These are phyloP conservation scores for Lerema accius DNA, from an alignment of 1,140 invertebrate species.

Conservation along the genomic window DNA sequence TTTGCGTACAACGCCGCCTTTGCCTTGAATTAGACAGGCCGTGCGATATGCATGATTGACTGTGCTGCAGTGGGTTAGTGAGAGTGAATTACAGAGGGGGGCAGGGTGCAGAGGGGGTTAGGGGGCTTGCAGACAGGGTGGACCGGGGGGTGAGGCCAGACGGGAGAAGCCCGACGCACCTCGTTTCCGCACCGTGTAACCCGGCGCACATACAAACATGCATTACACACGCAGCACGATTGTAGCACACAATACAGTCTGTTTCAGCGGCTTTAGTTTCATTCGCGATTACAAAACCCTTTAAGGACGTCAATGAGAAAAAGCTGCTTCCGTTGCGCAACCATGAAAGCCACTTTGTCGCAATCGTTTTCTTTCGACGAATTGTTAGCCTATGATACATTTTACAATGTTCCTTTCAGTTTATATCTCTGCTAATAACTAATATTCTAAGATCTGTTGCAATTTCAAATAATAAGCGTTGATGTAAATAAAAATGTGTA, in stretches of 20 bases:
- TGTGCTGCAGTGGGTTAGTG: slow-evolving; percentile 81
- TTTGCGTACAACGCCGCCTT: slow-evolving; percentile 46
- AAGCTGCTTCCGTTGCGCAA: slow-evolving; percentile 18
- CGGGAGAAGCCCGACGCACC: slow-evolving; percentile 75
- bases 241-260: slow-evolving; percentile 64
- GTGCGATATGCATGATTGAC: slow-evolving; percentile 76
- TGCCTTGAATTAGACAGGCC: slow-evolving; percentile 73
- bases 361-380: slow-evolving; percentile 3
- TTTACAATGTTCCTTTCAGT: not conserved
- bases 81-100: slow-evolving; percentile 76
- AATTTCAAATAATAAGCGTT: too few relatives aligned
- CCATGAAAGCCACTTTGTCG: slow-evolving; percentile 20
- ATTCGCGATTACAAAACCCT: slow-evolving; percentile 42
- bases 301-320: slow-evolving; percentile 39
- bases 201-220: slow-evolving; percentile 63
- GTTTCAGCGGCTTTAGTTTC: slow-evolving; percentile 45
- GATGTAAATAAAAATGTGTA: too few relatives aligned
- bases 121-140: slow-evolving; percentile 69
- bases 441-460: too few relatives aligned
- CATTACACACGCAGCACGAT: slow-evolving; percentile 60
- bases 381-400: slow-evolving; percentile 1
- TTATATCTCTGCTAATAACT: too few relatives aligned
- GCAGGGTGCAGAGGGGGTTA: slow-evolving; percentile 46
- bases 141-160: slow-evolving; percentile 71
- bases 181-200: slow-evolving; percentile 71